These are phyloP conservation scores for Netelia virgata DNA, from an alignment of 2,888 invertebrate species.

Conservation along the genomic window DNA sequence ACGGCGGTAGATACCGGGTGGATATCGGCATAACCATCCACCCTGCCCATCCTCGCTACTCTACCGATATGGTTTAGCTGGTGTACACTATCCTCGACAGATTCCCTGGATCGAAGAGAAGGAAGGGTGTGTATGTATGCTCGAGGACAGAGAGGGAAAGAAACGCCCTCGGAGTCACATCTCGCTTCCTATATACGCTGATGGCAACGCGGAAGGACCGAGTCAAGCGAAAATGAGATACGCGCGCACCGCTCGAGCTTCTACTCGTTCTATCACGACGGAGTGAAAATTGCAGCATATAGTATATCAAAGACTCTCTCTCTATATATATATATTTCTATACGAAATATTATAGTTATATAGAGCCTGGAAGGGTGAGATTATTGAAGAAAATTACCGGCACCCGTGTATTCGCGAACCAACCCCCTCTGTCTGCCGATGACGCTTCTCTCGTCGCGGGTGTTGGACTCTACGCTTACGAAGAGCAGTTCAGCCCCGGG, in stretches of 20 bases:
- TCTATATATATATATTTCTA: background rate
- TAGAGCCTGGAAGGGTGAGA: conserved; percentile 60
- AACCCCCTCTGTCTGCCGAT: conserved; percentile 17
- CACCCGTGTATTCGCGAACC: conserved; percentile 14
- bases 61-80: too few species aligned
- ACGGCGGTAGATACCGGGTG: conserved; percentile 28
- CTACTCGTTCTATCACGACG: background rate
- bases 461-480: background rate
- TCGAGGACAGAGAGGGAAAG: conserved; percentile 9
- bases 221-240: conserved; percentile 29
- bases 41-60: background rate
- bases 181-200: background rate
- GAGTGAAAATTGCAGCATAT: background rate
- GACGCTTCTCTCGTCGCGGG: conserved; percentile 31
- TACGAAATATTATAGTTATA: background rate
- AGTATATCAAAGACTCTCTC: background rate
- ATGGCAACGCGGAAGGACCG: background rate
- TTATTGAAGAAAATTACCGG: conserved; percentile 77
- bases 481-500: conserved; percentile 22
- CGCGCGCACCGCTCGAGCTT: background rate
- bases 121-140: conserved; percentile 9
- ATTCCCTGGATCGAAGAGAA: background rate
- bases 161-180: background rate
- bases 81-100: too few species aligned
- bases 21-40: conserved; percentile 24